These are phyloP conservation scores for Drosophila birchii DNA, from an alignment of 2,888 invertebrate species.

Conservation along the genomic window DNA sequence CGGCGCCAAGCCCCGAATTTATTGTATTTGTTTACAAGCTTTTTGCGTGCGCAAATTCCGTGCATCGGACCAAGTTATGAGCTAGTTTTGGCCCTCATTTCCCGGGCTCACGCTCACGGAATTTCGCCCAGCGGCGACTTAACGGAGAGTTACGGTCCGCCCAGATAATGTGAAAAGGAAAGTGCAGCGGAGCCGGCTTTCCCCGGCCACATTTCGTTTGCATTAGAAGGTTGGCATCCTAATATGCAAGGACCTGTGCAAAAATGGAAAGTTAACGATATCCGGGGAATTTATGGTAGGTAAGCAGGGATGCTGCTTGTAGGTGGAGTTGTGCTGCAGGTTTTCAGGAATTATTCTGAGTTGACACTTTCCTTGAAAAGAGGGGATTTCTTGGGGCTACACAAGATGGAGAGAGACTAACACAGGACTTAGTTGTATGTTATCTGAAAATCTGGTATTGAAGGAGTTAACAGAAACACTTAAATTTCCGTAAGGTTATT, in stretches of 20 bases:
- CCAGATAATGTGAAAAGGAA: conserved; percentile 72
- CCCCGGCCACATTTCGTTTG: conserved; percentile 65
- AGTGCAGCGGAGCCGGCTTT: conserved; percentile 48
- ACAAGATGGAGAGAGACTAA: neutral
- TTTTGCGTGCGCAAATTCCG: conserved; percentile 69
- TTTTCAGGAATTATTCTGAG: neutral
- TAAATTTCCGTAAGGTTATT: too few species aligned
- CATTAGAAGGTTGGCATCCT: conserved; percentile 60
- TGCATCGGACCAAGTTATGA: conserved; percentile 58
- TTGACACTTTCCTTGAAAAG: neutral
- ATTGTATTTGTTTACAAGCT: conserved; percentile 78
- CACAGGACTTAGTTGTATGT: neutral
- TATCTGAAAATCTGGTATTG: neutral
- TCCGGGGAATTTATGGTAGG: conserved; percentile 18
- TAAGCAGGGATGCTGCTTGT: neutral
- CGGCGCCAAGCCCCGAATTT: conserved; percentile 71
- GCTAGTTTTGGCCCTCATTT: conserved; percentile 33
- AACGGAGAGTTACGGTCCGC: conserved; percentile 66
- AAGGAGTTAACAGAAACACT: too few species aligned
- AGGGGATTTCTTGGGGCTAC: neutral
- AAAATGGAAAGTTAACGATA: conserved; percentile 40
- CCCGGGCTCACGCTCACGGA: conserved; percentile 18
- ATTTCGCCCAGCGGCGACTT: conserved; percentile 54
- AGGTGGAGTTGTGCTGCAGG: neutral
- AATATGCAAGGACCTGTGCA: conserved; percentile 22